A percentile compares a stretch with the other conserved stretches of the same genome.
Conservation (phyloP, 2,113 vertebrate species). For the Emydocephalus ijimae region DNA sequence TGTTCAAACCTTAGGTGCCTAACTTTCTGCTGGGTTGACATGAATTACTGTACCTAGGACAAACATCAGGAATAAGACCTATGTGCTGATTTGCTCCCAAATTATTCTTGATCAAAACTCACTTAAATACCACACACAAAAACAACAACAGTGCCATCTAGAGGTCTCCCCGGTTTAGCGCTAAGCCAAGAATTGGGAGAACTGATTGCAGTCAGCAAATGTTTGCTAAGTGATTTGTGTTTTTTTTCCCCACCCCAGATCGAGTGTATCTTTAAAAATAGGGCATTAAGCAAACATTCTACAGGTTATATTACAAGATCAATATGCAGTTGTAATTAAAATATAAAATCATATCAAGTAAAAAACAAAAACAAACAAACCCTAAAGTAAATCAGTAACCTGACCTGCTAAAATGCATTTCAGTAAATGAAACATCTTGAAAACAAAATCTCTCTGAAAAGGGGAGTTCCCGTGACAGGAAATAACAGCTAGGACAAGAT, state of each 20-base stretch:
- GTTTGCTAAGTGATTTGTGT: background rate
- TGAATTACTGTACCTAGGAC: background rate
- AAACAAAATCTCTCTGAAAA: background rate
- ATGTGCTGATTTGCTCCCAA: background rate
- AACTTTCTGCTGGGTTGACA: background rate
- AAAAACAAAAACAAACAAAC: background rate
- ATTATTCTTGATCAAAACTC: background rate
- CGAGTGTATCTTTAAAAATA: background rate
- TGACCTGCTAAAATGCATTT: background rate
- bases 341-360: background rate
- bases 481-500: background rate
- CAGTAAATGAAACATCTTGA: background rate
- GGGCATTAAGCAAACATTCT: background rate
- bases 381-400: background rate
- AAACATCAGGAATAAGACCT: background rate
- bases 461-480: background rate
- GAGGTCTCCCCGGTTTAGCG: accelerated
- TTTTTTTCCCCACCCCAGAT: no score
- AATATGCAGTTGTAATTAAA: background rate
- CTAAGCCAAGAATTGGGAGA: accelerated
- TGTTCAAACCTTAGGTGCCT: background rate
- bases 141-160: background rate
- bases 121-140: background rate
- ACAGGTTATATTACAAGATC: background rate
- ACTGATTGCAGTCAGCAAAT: background rate